A percentile compares a stretch with the other conserved stretches of the same genome.
phyloP scores from a whole-genome alignment of 2,797 vertebrate species.

The Florisuga fusca region DNA sequence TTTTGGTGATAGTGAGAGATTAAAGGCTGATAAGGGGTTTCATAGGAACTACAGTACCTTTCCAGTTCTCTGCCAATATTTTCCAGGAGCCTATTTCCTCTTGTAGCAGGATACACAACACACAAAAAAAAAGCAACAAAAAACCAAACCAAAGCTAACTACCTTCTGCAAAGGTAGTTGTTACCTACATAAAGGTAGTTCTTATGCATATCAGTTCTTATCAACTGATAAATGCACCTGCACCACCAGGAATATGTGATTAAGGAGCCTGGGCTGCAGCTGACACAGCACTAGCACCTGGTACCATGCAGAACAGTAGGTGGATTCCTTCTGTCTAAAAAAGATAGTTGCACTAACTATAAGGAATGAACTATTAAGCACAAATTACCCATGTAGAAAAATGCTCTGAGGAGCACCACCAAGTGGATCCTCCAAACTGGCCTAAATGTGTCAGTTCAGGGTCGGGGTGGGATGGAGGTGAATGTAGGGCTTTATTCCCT shows the following conservation, averaged over 20 bases:
- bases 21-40: background rate
- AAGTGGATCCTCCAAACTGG: background rate
- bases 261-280: background rate
- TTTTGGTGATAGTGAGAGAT: background rate
- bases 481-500: background rate
- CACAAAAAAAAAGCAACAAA: too few relatives aligned
- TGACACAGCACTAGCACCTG: background rate
- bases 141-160: background rate
- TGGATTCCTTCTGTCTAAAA: background rate
- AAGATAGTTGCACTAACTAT: background rate
- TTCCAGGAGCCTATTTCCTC: constrained; percentile 19
- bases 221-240: constrained; percentile 54
- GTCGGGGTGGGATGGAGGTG: rapidly evolving
- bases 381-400: background rate
- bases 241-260: background rate
- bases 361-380: background rate
- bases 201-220: too few relatives aligned
- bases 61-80: background rate
- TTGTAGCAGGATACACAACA: background rate
- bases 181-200: too few relatives aligned
- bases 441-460: background rate
- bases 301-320: background rate
- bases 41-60: background rate
- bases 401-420: background rate
- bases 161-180: constrained; percentile 22